Evolutionary conservation across 2,113 vertebrate genomes (phyloP).

Genomic region (Piliocolobus tephrosceles): DNA sequence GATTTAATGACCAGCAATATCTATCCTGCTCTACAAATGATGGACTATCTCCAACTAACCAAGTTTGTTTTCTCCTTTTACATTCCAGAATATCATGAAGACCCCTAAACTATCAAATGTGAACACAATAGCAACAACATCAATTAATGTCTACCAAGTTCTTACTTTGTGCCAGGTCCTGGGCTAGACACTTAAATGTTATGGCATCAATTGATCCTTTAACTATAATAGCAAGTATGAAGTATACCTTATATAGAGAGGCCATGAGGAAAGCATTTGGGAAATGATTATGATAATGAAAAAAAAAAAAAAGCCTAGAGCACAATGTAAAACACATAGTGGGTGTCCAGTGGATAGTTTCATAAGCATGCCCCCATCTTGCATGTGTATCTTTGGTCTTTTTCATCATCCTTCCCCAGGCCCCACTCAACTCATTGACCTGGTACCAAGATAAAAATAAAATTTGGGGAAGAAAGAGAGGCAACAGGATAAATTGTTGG

Average conservation of each 20-base stretch:
- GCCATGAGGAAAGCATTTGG: neutral
- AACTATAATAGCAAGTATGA: neutral
- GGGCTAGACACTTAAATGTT: neutral
- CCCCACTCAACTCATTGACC: neutral
- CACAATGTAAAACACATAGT: neutral
- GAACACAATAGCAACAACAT: neutral
- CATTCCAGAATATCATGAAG: neutral
- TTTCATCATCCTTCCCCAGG: neutral
- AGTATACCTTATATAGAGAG: neutral
- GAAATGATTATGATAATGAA: neutral
- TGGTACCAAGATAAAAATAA: conserved; percentile 1
- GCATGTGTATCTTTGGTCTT: neutral
- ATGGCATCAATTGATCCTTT: neutral
- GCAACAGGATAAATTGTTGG: neutral
- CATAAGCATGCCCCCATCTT: neutral
- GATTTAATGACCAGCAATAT: neutral
- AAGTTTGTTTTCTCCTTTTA: neutral
- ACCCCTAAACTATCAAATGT: neutral
- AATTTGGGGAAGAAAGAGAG: neutral
- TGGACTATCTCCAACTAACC: neutral
- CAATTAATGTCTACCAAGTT: neutral
- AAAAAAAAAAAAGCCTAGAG: neutral
- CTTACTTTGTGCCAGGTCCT: neutral
- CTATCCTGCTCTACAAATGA: neutral
- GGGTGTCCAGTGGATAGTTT: neutral